Evolutionary conservation across 2,888 invertebrate species (phyloP).

Genomic region (Pachliopta kotzebuea): DNA sequence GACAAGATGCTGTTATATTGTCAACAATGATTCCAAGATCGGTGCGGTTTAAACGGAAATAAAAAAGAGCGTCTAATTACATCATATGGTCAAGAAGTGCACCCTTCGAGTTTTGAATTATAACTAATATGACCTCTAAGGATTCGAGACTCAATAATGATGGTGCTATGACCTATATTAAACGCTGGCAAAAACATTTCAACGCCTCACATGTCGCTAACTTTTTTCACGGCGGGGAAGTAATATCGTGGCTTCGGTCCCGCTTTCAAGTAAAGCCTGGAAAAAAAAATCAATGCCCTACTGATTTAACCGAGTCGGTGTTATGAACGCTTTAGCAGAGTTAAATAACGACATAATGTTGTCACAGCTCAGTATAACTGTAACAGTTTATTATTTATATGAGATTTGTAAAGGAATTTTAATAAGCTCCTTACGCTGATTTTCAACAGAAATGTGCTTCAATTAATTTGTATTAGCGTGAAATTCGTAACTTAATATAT

Average conservation of each 20-base stretch:
- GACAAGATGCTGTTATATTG: too few relatives aligned
- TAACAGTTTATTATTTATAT: constrained; percentile 59
- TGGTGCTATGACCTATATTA: constrained; percentile 49
- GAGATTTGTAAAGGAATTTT: constrained; percentile 47
- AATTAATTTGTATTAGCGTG: not conserved
- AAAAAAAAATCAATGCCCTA: constrained; percentile 37
- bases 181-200: constrained; percentile 46
- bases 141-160: constrained; percentile 51
- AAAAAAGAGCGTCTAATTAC: too few relatives aligned
- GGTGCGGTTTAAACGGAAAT: too few relatives aligned
- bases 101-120: not conserved
- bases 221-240: constrained; percentile 44
- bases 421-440: constrained; percentile 36
- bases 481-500: not conserved
- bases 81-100: too few relatives aligned
- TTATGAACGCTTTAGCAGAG: constrained; percentile 45
- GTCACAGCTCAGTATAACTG: constrained; percentile 52
- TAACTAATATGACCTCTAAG: constrained; percentile 34
- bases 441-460: not conserved
- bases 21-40: too few relatives aligned
- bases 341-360: constrained; percentile 60
- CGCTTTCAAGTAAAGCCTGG: constrained; percentile 9
- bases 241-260: constrained; percentile 44
- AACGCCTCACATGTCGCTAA: constrained; percentile 63
- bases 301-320: constrained; percentile 31